Base-by-base conservation (phyloP, 2,797 vertebrate genomes). In the Onychomys torridus region DNA sequence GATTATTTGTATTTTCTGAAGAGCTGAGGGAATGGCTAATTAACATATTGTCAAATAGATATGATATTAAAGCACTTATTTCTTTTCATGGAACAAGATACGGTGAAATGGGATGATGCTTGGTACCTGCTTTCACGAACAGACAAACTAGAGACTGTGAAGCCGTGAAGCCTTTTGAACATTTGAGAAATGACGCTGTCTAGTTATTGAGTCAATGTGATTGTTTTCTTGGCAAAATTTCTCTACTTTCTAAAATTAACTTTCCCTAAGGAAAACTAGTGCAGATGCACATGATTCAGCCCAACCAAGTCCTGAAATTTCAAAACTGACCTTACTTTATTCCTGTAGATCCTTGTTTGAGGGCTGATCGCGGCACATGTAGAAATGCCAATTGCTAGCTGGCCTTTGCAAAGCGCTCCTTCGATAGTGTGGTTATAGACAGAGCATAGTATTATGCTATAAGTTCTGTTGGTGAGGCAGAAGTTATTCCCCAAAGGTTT, bases 311-410 rank as follows among this genome's bases (percentile, higher is more conserved):
- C 69, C 85, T 96, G 96, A 91, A 95, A 95, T 93, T 71, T 96
- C 91, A 82, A 75, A 40, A 96, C 97, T 98, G 93, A 98, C 97
- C 97, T 98, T 93, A 94, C 97, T 97, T 98, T 71, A 98, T 98
- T 94, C 94, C 57, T 63, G 19, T 93, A 67, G 16, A 69, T 95
- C 84, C 96, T 57, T 34, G 27, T 94, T 96, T 96, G 90, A 43
- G 97, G 86, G 76, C 87, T 37, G 43, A 67, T 85, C 46, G 63
- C 89, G 96, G 91, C 95, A 93, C 94, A 81, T 16, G 83, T 91
- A 89, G 96, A 97, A 78, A 96, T 97, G 96, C 12, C 97, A 59
- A 93, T 96, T 96, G 59, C 91, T 96, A 94, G 95, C 76, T 93
- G 93, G 94, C 82, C 89, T 96, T 97, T 97, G 90, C 84, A 96